phyloP scores from a whole-genome alignment of 1,140 invertebrate species.

The Nephotettix cincticeps region DNA sequence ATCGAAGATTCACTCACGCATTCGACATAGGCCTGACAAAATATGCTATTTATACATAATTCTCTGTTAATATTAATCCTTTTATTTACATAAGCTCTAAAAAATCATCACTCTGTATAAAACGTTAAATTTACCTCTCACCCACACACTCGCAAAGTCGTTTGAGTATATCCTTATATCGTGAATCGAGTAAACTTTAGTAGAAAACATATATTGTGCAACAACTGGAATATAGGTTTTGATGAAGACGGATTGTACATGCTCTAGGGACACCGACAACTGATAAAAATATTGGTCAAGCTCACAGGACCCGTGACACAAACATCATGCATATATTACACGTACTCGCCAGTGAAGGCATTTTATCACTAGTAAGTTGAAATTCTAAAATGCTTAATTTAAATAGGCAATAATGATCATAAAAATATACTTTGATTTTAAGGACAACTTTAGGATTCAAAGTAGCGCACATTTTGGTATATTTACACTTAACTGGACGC shows the following conservation, averaged over 20 bases:
- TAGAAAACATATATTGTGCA: neutral
- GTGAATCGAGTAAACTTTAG: constrained; percentile 7
- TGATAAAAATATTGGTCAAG: neutral
- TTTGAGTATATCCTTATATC: constrained; percentile 7
- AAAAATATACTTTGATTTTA: constrained; percentile 11
- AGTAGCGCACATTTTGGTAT: neutral
- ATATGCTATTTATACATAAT: constrained; percentile 25
- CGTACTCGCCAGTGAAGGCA: neutral
- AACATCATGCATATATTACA: constrained; percentile 4
- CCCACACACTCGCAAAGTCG: constrained; percentile 6
- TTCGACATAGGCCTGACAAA: constrained; percentile 22
- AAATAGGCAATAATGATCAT: neutral
- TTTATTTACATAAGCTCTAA: constrained; percentile 28
- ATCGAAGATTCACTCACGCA: neutral
- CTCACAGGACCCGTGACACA: neutral
- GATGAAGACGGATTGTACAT: constrained; percentile 5
- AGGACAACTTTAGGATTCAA: neutral
- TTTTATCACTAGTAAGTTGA: neutral
- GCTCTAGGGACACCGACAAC: constrained; percentile 1
- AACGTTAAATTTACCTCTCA: constrained; percentile 18
- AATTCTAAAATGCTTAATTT: neutral
- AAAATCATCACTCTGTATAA: constrained; percentile 29
- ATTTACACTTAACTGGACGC: neutral
- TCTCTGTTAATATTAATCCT: constrained; percentile 21
- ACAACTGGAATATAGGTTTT: neutral